Conservation (phyloP, 2,888 invertebrate species). For the Ophioninae sp. region DNA sequence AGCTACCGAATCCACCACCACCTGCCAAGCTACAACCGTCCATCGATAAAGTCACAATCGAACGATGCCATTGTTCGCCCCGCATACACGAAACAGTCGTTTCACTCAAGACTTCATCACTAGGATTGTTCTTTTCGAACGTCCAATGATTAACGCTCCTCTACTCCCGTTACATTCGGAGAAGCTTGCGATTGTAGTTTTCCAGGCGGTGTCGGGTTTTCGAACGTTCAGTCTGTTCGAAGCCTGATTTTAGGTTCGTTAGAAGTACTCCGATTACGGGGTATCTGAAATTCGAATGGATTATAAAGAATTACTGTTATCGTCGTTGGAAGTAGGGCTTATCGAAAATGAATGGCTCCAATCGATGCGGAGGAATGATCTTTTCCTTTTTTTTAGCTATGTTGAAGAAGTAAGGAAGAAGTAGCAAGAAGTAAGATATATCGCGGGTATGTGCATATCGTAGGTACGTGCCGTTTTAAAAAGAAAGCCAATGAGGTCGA, state of each 20-base stretch:
- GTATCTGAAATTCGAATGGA: too few species aligned
- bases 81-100: neutral
- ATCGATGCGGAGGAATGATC: neutral
- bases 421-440: neutral
- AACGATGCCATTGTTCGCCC: conserved; percentile 18
- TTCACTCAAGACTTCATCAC: neutral
- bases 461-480: conserved; percentile 5
- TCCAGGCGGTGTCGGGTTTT: too few species aligned
- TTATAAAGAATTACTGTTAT: neutral
- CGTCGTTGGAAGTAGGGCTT: neutral
- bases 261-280: too few species aligned
- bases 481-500: conserved; percentile 45
- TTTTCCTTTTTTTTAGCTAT: neutral
- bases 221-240: too few species aligned
- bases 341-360: neutral
- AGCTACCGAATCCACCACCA: neutral
- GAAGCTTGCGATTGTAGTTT: too few species aligned
- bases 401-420: neutral
- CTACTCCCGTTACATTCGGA: neutral
- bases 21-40: neutral
- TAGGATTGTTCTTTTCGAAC: neutral
- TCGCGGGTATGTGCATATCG: neutral
- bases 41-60: conserved; percentile 48
- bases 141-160: neutral
- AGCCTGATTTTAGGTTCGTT: too few species aligned